A percentile compares a stretch with the other conserved stretches of the same genome.
phyloP scores from a whole-genome alignment of 2,888 invertebrate species.

The Xanthia togata region DNA sequence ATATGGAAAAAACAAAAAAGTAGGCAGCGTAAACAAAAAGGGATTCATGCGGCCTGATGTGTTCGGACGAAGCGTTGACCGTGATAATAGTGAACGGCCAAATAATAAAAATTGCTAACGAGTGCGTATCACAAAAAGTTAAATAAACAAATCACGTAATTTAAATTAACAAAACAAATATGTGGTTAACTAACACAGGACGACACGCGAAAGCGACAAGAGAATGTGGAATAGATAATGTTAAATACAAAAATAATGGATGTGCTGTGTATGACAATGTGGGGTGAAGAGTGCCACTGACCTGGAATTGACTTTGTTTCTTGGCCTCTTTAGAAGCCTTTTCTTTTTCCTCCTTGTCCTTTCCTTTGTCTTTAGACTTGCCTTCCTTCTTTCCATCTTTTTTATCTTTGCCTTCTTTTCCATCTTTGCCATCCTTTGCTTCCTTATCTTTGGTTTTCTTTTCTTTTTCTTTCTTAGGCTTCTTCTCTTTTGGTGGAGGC shows the following conservation, averaged over 20 bases:
- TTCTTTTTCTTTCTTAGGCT: slow-evolving; percentile 92
- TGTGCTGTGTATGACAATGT: slow-evolving; percentile 82
- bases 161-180: slow-evolving; percentile 74
- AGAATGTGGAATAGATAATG: slow-evolving; percentile 65
- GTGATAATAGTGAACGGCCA: slow-evolving; percentile 71
- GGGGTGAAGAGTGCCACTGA: slow-evolving; percentile 74
- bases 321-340: slow-evolving; percentile 90
- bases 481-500: slow-evolving; percentile 92
- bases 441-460: slow-evolving; percentile 92
- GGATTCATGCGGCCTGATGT: slow-evolving; percentile 86
- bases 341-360: slow-evolving; percentile 91
- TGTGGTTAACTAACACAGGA: slow-evolving; percentile 84
- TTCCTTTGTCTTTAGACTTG: slow-evolving; percentile 89
- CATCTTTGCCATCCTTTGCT: slow-evolving; percentile 87
- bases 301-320: slow-evolving; percentile 93
- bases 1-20: slow-evolving; percentile 90
- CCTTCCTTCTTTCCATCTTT: slow-evolving; percentile 91
- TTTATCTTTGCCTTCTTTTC: slow-evolving; percentile 88
- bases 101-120: slow-evolving; percentile 74
- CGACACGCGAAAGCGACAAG: slow-evolving; percentile 84
- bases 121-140: slow-evolving; percentile 76
- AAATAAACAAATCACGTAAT: slow-evolving; percentile 76
- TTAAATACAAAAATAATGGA: slow-evolving; percentile 83
- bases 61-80: slow-evolving; percentile 80
- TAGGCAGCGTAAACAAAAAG: slow-evolving; percentile 90